These are phyloP conservation scores for Andrena hattorfiana DNA, from an alignment of 2,888 invertebrate genomes.

Conservation along the genomic window DNA sequence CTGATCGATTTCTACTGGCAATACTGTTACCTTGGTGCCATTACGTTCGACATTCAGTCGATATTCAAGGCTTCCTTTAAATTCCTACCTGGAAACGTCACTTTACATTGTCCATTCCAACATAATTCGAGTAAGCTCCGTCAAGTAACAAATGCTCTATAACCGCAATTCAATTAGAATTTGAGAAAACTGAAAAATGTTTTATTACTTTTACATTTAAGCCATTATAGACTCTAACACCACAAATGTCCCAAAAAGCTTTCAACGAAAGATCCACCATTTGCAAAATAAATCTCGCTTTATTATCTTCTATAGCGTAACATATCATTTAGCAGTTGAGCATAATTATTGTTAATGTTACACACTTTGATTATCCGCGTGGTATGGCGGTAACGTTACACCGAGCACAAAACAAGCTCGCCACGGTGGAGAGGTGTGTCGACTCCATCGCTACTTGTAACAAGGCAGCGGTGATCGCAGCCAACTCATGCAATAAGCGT, in stretches of 20 bases:
- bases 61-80: constrained; percentile 26
- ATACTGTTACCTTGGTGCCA: constrained; percentile 28
- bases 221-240: too few relatives aligned
- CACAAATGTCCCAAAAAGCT: too few relatives aligned
- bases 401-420: neutral
- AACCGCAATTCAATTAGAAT: too few relatives aligned
- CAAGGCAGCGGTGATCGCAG: constrained; percentile 4
- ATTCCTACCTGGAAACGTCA: constrained; percentile 19
- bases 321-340: neutral
- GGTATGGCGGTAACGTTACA: neutral
- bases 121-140: neutral
- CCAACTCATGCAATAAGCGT: constrained; percentile 18
- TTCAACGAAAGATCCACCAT: too few relatives aligned
- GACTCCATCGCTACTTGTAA: constrained; percentile 28
- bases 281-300: neutral
- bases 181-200: too few relatives aligned
- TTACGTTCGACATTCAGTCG: constrained; percentile 32
- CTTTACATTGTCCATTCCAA: neutral
- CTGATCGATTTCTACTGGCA: constrained; percentile 45
- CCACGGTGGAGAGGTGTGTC: neutral
- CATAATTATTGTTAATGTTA: neutral
- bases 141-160: too few relatives aligned
- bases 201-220: too few relatives aligned
- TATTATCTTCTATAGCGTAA: neutral
- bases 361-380: neutral